A percentile compares a stretch with the other conserved stretches of the same genome.
Evolutionary conservation across 2,797 vertebrate species (phyloP).

Genomic region (Coccyzus lansbergi): DNA sequence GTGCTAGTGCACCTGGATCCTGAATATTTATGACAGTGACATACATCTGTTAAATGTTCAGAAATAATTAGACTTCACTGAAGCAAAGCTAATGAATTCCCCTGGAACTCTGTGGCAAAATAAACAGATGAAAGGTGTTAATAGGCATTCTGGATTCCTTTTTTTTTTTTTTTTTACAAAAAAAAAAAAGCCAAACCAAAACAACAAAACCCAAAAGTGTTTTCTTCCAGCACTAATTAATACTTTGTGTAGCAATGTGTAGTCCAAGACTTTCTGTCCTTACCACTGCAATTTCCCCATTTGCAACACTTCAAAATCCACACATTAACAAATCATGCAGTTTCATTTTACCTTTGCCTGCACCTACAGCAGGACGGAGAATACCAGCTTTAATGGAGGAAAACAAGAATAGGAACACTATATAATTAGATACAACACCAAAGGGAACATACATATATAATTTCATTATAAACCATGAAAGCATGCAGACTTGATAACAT

Average conservation of each 20-base stretch:
- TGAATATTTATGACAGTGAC: constrained; percentile 37
- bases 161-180: neutral
- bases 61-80: constrained; percentile 49
- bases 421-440: constrained; percentile 79
- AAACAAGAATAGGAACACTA: constrained; percentile 84
- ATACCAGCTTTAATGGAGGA: constrained; percentile 85
- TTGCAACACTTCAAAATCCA: constrained; percentile 73
- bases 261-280: constrained; percentile 28
- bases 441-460: constrained; percentile 39
- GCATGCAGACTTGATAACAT: constrained; percentile 70
- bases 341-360: constrained; percentile 92
- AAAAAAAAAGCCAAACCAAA: neutral
- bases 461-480: constrained; percentile 55
- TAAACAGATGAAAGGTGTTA: constrained; percentile 35
- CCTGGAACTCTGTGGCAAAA: constrained; percentile 31
- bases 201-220: neutral
- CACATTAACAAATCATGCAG: constrained; percentile 80
- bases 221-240: constrained; percentile 25
- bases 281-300: constrained; percentile 79
- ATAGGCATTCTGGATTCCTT: neutral
- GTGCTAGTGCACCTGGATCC: constrained; percentile 25
- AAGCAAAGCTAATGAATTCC: constrained; percentile 60
- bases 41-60: constrained; percentile 23
- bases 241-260: neutral
- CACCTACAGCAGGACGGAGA: constrained; percentile 86